Conservation (phyloP, 2,113 vertebrate species). For the Orcinus orca region DNA sequence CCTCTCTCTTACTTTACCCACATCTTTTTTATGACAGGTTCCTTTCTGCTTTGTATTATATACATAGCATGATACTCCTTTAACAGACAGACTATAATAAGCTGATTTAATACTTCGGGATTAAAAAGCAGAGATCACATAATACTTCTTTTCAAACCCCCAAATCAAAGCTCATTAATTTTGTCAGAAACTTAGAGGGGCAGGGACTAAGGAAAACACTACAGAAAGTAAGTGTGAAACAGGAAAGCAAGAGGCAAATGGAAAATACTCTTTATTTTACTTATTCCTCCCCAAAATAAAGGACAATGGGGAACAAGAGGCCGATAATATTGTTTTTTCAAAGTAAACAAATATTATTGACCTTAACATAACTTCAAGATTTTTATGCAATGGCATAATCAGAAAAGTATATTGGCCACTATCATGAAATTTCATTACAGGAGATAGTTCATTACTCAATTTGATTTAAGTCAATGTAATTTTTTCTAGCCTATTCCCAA, state of each 20-base stretch:
- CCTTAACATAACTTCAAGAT: neutral
- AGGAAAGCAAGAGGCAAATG: neutral
- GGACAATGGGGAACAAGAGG: neutral
- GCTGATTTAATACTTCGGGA: neutral
- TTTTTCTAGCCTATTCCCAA: neutral
- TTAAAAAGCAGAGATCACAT: neutral
- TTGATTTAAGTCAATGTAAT: neutral
- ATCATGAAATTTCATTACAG: neutral
- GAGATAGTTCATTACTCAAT: neutral
- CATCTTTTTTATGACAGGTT: neutral
- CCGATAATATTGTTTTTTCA: neutral
- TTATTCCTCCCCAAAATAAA: neutral
- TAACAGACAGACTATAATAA: neutral
- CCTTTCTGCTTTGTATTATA: neutral
- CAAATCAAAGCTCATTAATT: neutral
- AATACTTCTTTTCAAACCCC: neutral
- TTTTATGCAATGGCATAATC: neutral
- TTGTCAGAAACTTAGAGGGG: conserved; percentile 17
- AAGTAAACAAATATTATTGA: neutral
- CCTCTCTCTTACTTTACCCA: neutral
- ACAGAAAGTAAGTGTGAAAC: neutral
- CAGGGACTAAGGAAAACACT: neutral
- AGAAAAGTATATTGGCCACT: neutral
- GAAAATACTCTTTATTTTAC: neutral
- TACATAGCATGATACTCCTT: neutral